Conservation (phyloP, 2,113 vertebrate genomes). For the Ondatra zibethicus region DNA sequence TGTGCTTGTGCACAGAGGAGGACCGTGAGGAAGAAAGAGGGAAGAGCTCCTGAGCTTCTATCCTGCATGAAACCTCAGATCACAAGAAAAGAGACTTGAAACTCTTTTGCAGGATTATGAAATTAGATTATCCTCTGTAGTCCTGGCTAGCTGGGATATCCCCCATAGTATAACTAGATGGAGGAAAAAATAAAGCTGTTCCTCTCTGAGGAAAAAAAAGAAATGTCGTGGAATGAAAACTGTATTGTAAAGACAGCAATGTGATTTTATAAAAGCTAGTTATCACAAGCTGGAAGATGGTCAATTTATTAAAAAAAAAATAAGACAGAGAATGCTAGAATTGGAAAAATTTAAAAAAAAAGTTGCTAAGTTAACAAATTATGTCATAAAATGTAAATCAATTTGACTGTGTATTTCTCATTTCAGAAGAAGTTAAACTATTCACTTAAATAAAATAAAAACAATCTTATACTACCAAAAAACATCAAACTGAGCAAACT, state of each 20-base stretch:
- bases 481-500: neutral
- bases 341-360: neutral
- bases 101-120: too few species aligned
- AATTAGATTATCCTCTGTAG: too few species aligned
- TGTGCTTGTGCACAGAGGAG: neutral
- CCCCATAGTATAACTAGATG: too few species aligned
- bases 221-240: too few species aligned
- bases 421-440: slow-evolving; percentile 4
- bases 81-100: too few species aligned
- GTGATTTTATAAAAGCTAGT: too few species aligned
- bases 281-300: neutral
- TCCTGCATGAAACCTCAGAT: too few species aligned
- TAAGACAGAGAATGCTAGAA: neutral
- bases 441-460: slow-evolving; percentile 18
- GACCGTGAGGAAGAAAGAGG: neutral
- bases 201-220: too few species aligned
- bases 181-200: too few species aligned
- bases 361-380: neutral
- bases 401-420: neutral
- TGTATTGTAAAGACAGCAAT: too few species aligned
- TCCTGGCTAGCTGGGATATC: too few species aligned
- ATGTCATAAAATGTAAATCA: neutral
- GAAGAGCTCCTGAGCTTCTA: too few species aligned
- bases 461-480: neutral
- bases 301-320: neutral